Evolutionary conservation across 2,888 invertebrate species (phyloP).

Genomic region (Mellilla xanthometata): DNA sequence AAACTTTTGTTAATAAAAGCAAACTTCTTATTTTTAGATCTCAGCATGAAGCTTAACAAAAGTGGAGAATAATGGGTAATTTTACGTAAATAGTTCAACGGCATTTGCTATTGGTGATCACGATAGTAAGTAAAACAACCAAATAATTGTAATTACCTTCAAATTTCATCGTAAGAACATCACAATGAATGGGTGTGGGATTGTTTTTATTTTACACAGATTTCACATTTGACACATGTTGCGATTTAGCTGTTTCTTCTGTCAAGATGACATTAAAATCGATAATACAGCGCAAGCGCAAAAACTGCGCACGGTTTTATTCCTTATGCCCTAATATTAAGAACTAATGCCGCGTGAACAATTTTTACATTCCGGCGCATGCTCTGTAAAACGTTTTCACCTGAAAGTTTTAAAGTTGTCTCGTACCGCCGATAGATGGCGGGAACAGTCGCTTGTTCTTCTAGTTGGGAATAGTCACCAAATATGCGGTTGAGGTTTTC

Average conservation of each 20-base stretch:
- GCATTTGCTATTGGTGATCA: too few relatives aligned
- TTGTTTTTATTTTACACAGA: conserved; percentile 39
- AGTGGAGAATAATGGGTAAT: too few relatives aligned
- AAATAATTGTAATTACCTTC: conserved; percentile 54
- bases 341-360: conserved; percentile 16
- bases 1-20: too few relatives aligned
- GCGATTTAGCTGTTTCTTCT: conserved; percentile 29
- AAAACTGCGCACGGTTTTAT: conserved; percentile 23
- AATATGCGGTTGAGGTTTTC: too few relatives aligned
- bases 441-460: conserved; percentile 20
- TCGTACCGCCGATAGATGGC: conserved; percentile 45
- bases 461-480: too few relatives aligned
- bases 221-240: conserved; percentile 22
- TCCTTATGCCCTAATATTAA: conserved; percentile 4
- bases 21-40: too few relatives aligned
- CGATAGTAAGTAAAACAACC: too few relatives aligned
- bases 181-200: conserved; percentile 26
- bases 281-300: conserved; percentile 69
- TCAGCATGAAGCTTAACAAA: too few relatives aligned
- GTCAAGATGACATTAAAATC: conserved; percentile 64
- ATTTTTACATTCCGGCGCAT: conserved; percentile 48
- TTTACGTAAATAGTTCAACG: too few relatives aligned
- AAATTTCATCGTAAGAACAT: conserved; percentile 49
- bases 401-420: conserved; percentile 21
- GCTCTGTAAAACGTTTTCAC: conserved; percentile 33